Base-by-base conservation (phyloP, 2,797 vertebrate species). In the Podarcis lilfordi region DNA sequence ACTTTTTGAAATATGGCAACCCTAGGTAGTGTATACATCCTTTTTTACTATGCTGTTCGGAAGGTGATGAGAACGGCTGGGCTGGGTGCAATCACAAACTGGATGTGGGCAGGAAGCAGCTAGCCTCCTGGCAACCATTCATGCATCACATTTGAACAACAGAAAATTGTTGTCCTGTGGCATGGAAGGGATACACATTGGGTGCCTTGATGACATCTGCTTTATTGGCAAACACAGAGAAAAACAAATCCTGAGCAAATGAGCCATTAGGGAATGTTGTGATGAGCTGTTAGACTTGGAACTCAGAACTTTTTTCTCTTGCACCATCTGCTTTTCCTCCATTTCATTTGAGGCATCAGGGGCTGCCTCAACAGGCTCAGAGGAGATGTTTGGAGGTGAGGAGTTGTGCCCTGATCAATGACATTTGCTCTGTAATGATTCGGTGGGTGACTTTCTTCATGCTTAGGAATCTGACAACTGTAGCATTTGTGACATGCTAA, bases 261-360 rank as follows among this genome's bases (percentile, higher is more conserved):
- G 11, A 88, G 80, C n/a, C 9, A 88, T 89, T 37, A 59, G 75
- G 72, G 86, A 10, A 17, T n/a, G 0, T 1, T 75, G 27, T 15
- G 77, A 78, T 37, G 32, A 89, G 10, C 43, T 91, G 90, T 86
- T 89, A 87, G 79, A 35, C 1, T 0, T 84, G 59, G 89, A 50
- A 4, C 68, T 90, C 1, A 17, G 19, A 68, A 66, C 79, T 40
- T 29, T 72, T 89, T 89, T 29, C 5, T 10, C 59, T 90, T 80
- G 40, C 27, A 75, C 79, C 88, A 89, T 3, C 40, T 27, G 83
- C 76, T 76, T 76, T 55, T 17, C 23, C 13, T 23, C 50, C 21
- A 50, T 83, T 50, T 55, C 68, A 29, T 50, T 32, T 72, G 43
- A 19, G 15, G 40, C 27, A 19, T 13, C 32, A 32, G 50, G 29